A percentile compares a stretch with the other conserved stretches of the same genome.
phyloP scores from a whole-genome alignment of 2,113 vertebrate genomes.

The Balaenoptera acutorostrata region DNA sequence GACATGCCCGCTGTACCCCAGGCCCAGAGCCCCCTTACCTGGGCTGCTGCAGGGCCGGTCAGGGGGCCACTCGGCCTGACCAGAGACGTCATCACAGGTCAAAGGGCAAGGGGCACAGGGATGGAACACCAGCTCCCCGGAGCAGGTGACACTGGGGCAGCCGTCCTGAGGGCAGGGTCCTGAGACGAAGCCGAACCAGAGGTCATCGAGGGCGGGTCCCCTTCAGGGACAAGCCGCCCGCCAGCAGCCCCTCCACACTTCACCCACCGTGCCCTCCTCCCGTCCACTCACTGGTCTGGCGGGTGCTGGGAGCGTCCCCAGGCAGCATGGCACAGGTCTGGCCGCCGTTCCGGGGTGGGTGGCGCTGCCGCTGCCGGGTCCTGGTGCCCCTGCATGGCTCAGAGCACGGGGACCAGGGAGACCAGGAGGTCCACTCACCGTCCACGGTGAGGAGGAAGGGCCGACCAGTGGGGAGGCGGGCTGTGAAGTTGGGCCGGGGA shows the following conservation, averaged over 20 bases:
- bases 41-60: conserved; percentile 78
- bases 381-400: conserved; percentile 82
- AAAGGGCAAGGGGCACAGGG: conserved; percentile 87
- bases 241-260: rapidly evolving
- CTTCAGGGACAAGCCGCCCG: rapidly evolving
- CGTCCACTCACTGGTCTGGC: conserved; percentile 83
- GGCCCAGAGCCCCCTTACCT: conserved; percentile 74
- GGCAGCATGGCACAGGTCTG: conserved; percentile 79
- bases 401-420: conserved; percentile 87
- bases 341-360: conserved; percentile 85
- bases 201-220: neutral
- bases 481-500: rapidly evolving
- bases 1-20: rapidly evolving
- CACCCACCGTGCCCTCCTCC: rapidly evolving
- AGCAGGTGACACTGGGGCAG: conserved; percentile 84
- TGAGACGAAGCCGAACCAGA: neutral
- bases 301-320: conserved; percentile 51
- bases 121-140: conserved; percentile 74
- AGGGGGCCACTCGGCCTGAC: conserved; percentile 67
- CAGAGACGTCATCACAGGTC: conserved; percentile 86
- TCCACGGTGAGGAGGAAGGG: conserved; percentile 78
- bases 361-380: conserved; percentile 82
- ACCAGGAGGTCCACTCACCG: conserved; percentile 87
- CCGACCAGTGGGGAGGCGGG: rapidly evolving
- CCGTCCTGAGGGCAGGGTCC: conserved; percentile 82